These are phyloP conservation scores for Leucozona laternaria DNA, from an alignment of 2,888 invertebrate species.

Conservation along the genomic window DNA sequence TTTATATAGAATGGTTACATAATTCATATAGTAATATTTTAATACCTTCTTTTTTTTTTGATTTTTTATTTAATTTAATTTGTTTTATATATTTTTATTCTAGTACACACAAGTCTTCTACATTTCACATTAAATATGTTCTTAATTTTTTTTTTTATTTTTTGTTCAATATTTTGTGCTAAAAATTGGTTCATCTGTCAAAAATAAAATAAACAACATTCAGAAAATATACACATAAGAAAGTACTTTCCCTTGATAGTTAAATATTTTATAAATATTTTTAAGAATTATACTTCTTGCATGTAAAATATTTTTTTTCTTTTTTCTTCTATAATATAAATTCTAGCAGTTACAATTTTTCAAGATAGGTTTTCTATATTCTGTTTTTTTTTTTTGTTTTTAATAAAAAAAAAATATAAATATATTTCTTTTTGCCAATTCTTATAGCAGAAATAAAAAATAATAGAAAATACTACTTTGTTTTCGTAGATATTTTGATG, in stretches of 20 bases:
- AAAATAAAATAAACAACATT: constrained; percentile 71
- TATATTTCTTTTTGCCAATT: constrained; percentile 25
- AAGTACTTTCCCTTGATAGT: constrained; percentile 37
- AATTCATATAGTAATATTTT: constrained; percentile 47
- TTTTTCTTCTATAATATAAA: constrained; percentile 63
- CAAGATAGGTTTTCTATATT: constrained; percentile 40
- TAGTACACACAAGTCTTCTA: constrained; percentile 69
- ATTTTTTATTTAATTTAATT: constrained; percentile 17
- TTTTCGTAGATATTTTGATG: constrained; percentile 47
- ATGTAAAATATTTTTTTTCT: constrained; percentile 44
- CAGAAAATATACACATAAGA: constrained; percentile 76
- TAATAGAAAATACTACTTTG: constrained; percentile 5
- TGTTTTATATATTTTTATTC: constrained; percentile 30
- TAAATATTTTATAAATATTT: constrained; percentile 25
- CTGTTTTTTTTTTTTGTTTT: not conserved
- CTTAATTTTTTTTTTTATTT: constrained; percentile 18
- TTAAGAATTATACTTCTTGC: constrained; percentile 36
- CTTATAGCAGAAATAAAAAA: constrained; percentile 6
- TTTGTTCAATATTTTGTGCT: constrained; percentile 46
- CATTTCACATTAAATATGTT: constrained; percentile 61
- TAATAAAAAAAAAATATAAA: constrained; percentile 13
- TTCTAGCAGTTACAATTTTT: constrained; percentile 74
- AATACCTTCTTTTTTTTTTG: constrained; percentile 21
- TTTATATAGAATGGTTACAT: constrained; percentile 77
- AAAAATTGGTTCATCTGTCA: constrained; percentile 79